Evolutionary conservation across 2,888 invertebrate genomes (phyloP).

Genomic region (Scotopteryx bipunctaria): DNA sequence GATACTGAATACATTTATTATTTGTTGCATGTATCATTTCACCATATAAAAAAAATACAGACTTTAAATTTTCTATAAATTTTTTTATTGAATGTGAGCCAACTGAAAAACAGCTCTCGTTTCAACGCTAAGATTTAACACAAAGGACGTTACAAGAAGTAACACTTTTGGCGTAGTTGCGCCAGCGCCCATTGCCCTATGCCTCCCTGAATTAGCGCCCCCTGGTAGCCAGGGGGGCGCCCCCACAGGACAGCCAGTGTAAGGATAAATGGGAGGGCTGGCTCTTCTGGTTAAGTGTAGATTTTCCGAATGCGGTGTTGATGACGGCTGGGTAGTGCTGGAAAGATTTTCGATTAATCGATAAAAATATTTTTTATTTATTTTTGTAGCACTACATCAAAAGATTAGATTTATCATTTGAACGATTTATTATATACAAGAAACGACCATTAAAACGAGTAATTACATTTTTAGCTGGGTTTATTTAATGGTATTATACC

Average conservation of each 20-base stretch:
- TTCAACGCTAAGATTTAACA: constrained; percentile 48
- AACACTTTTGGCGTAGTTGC: constrained; percentile 66
- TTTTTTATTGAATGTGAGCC: no score
- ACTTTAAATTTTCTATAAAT: no score
- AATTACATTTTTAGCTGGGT: no score
- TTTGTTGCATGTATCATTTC: no score
- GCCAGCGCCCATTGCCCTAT: constrained; percentile 74
- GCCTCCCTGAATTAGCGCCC: constrained; percentile 67
- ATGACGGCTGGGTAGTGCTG: constrained; percentile 70
- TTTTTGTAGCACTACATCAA: no score
- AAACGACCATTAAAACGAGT: no score
- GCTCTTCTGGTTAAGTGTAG: constrained; percentile 84
- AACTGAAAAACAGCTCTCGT: no score
- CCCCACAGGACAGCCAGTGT: constrained; percentile 77
- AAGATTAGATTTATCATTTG: no score
- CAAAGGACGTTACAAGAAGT: constrained; percentile 57
- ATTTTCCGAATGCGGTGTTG: constrained; percentile 84
- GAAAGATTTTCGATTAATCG: constrained; percentile 42
- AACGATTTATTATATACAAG: no score
- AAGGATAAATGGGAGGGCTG: constrained; percentile 84
- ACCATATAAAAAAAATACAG: no score
- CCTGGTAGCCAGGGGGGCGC: constrained; percentile 39
- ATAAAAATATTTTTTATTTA: constrained; percentile 32
- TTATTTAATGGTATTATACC: no score
- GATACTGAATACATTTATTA: no score